phyloP scores from a whole-genome alignment of 2,113 vertebrate species.

The Bathybates hornii region DNA sequence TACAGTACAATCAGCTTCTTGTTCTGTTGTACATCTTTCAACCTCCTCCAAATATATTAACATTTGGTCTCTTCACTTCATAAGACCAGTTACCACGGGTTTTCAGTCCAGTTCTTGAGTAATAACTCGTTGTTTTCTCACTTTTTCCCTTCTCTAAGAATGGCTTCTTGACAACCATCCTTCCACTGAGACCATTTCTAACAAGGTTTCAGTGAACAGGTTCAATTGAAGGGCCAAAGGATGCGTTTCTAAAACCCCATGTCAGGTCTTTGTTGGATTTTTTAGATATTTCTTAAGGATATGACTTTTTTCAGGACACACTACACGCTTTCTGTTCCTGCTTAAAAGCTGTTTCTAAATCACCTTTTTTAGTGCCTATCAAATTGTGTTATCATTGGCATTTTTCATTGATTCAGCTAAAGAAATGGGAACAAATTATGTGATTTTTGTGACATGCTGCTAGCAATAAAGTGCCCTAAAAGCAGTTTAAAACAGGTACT shows the following conservation, averaged over 20 bases:
- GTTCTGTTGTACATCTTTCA: not conserved
- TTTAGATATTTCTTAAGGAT: not conserved
- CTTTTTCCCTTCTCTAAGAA: not conserved
- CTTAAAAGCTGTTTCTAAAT: not conserved
- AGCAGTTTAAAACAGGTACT: not conserved
- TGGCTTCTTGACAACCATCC: not conserved
- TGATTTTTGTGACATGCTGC: not conserved
- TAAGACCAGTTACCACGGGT: not conserved
- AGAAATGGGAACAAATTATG: not conserved
- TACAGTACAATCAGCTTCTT: not conserved
- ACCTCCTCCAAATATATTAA: not conserved
- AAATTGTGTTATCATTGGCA: not conserved
- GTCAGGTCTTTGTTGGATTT: not conserved
- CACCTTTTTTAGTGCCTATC: not conserved
- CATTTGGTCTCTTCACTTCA: not conserved
- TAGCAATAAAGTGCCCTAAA: not conserved
- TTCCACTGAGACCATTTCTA: not conserved
- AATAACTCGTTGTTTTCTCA: accelerated
- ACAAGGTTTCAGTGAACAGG: not conserved
- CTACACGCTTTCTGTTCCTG: accelerated
- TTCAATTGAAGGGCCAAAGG: not conserved
- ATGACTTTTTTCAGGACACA: not conserved
- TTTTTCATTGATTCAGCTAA: not conserved
- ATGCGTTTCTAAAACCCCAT: not conserved
- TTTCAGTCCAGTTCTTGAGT: not conserved